Base-by-base conservation (phyloP, 2,797 vertebrate genomes). In the Scolopax rusticola region DNA sequence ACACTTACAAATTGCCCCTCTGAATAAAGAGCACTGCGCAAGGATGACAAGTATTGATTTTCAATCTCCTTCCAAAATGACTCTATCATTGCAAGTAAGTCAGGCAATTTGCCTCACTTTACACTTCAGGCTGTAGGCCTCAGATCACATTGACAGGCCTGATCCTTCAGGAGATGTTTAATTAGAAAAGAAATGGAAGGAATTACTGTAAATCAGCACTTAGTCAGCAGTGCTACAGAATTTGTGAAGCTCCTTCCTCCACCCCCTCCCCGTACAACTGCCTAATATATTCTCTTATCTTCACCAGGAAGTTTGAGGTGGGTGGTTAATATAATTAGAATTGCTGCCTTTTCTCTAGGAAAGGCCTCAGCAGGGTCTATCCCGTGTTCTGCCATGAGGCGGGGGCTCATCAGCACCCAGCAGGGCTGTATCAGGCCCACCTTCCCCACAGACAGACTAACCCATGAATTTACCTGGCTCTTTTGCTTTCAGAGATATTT, bases 21-120 rank as follows among this genome's bases (percentile, higher is more conserved):
- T 96, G 93, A 97, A 97, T 97, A 96, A 97, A 97, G 90, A 95
- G 83, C 75, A 87, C 85, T 50, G 68, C 47, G 51, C 85, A 79
- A 89, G 89, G 93, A 97, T 97, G 97, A 97, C 97, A 98, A 96
- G 90, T 97, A 98, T 97, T 98, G 98, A 98, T 98, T 98, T 98
- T 96, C 97, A 97, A 96, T 98, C 97, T 96, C 60, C 84, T 91
- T 96, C 92, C 92, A 91, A 98, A 98, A 98, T 90, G 96, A 96
- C 97, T 98, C 95, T 97, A 96, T 98, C 97, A 95, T 96, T 91
- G 53, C 89, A 83, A 93, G 95, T 86, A 91, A 95, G 75, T 96
- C 92, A 95, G 84, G 95, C 97, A 97, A 97, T 98, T 98, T 97
- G 91, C 96, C 96, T 98, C 97, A 87, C 61, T 97, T 98, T 95